These are phyloP conservation scores for Catocala fraxini DNA, from an alignment of 2,888 invertebrate genomes.

Conservation along the genomic window DNA sequence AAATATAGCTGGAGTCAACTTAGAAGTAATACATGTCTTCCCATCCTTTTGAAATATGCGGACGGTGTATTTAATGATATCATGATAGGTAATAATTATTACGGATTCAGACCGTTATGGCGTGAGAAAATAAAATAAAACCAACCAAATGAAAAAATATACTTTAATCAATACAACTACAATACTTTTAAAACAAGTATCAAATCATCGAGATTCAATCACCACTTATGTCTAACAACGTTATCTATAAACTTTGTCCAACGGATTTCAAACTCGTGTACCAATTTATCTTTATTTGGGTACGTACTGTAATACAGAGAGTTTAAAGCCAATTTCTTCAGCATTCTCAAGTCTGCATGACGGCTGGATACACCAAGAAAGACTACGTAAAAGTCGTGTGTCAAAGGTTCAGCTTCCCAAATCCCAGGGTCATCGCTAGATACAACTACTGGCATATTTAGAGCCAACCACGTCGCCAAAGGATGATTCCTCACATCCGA, in stretches of 20 bases:
- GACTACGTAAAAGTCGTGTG: constrained; percentile 91
- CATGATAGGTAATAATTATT: no score
- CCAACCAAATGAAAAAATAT: not conserved
- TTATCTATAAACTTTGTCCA: constrained; percentile 75
- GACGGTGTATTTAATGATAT: no score
- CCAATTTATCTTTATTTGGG: constrained; percentile 56
- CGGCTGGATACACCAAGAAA: constrained; percentile 92
- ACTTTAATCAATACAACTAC: no score
- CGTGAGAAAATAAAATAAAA: not conserved
- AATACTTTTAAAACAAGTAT: not conserved
- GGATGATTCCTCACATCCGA: constrained; percentile 93
- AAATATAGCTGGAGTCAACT: no score
- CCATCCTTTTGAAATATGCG: no score
- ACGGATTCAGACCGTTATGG: no score
- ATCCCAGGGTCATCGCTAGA: constrained; percentile 93
- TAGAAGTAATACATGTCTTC: no score
- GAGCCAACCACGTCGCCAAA: constrained; percentile 88
- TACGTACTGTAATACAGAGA: constrained; percentile 90
- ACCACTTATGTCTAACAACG: constrained; percentile 59
- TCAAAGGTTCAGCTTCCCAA: constrained; percentile 92
- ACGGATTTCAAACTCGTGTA: constrained; percentile 74
- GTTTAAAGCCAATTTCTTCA: constrained; percentile 92
- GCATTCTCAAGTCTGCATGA: constrained; percentile 90
- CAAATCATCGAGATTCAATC: constrained; percentile 18
- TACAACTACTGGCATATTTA: constrained; percentile 91